Conservation (phyloP, 2,797 vertebrate genomes). For the Agapornis canus region DNA sequence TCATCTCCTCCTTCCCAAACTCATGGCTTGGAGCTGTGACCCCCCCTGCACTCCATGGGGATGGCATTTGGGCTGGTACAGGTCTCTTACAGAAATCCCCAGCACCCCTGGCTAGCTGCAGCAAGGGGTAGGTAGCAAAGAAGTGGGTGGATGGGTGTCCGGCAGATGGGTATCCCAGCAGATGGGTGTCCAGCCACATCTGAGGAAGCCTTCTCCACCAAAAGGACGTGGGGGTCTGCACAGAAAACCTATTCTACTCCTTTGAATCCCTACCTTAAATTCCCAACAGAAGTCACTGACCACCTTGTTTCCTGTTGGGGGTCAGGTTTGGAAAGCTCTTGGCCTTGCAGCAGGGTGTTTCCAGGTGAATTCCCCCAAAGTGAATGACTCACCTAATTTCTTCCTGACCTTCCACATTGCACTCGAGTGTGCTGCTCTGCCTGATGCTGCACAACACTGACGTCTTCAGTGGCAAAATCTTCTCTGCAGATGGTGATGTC, state of each 20-base stretch:
- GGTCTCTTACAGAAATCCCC: neutral
- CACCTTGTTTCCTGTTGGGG: neutral
- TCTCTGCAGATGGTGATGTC: neutral
- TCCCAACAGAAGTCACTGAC: neutral
- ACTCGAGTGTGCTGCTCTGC: neutral
- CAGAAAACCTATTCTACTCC: neutral
- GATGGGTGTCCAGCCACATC: neutral
- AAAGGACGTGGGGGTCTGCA: neutral
- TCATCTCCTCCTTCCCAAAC: neutral
- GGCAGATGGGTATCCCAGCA: accelerated
- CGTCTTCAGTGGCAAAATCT: accelerated
- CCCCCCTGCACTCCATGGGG: accelerated
- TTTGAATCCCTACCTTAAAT: neutral
- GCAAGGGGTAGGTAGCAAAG: neutral
- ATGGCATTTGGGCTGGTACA: accelerated
- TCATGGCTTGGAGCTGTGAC: neutral
- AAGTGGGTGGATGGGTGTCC: neutral
- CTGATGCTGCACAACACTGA: accelerated
- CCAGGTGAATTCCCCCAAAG: neutral
- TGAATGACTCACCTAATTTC: neutral
- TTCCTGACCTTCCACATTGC: neutral
- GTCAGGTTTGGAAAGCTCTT: neutral
- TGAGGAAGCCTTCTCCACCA: neutral
- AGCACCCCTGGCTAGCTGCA: neutral
- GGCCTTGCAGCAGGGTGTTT: neutral